These are phyloP conservation scores for Coracias cyanogaster DNA, from an alignment of 2,797 vertebrate species.

Conservation along the genomic window DNA sequence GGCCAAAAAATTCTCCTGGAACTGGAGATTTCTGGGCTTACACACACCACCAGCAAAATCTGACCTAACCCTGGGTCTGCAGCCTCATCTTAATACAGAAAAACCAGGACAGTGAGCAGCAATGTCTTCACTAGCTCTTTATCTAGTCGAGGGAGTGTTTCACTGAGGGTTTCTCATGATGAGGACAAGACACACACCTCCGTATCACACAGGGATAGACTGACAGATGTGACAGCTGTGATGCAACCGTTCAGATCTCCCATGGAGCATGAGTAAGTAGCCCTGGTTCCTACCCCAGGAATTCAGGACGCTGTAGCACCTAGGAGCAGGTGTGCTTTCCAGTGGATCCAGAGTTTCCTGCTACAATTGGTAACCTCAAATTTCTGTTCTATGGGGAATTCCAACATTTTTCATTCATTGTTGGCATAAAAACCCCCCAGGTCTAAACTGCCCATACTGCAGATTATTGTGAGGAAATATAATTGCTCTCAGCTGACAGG, in stretches of 20 bases:
- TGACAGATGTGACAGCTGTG: conserved; percentile 8
- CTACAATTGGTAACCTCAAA: not conserved
- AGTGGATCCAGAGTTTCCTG: fast-evolving
- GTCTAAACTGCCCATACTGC: not conserved
- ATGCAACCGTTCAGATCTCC: fast-evolving
- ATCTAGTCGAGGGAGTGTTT: not conserved
- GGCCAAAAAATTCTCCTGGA: not conserved
- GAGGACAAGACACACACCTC: not conserved
- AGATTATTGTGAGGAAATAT: not conserved
- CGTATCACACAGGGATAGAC: not conserved
- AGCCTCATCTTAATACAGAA: not conserved
- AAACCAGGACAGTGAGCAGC: not conserved
- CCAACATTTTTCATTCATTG: not conserved
- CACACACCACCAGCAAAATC: not conserved
- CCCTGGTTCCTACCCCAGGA: not conserved
- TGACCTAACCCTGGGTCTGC: not conserved
- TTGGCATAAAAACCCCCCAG: not conserved
- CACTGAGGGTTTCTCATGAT: fast-evolving
- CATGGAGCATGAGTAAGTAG: not conserved
- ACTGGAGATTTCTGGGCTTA: not conserved
- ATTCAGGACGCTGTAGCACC: not conserved
- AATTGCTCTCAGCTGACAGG: not conserved
- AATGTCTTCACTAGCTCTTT: not conserved
- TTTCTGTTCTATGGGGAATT: not conserved
- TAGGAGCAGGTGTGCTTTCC: not conserved